Base-by-base conservation (phyloP, 2,797 vertebrate genomes). In the Limosa lapponica region DNA sequence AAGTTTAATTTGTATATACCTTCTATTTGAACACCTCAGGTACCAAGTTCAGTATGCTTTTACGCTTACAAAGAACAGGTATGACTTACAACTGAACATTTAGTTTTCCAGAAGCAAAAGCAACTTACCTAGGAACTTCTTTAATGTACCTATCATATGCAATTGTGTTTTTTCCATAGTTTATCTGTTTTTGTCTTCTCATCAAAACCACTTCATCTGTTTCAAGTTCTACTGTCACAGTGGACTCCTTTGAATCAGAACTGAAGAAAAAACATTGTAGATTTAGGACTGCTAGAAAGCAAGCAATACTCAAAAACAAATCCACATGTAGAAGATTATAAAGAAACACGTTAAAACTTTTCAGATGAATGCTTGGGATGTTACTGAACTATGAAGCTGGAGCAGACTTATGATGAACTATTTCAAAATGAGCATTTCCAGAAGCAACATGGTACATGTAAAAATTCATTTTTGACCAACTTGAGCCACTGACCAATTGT, bases 181-280 rank as follows among this genome's bases (percentile, higher is more conserved):
- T 99, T 71, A 99, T 99, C 97, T 99, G 99, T 87, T 99, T 99
- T 94, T 99, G 99, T 79, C 99, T 98, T 69, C 99, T 98, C 96
- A 99, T 98, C 75, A 99, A 97, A 69, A 99, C 98, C 6, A 97
- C 96, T 79, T 99, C 99, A 17, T 99, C 99, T 0, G 98, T 99
- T 97, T 99, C 99, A 41, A 99, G 97, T 86, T 99, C 99, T 77
- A 95, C 96, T 2, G 97, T 52, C 11, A 95, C 97, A 6, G 97
- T 69, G 14, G 98, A 98, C 57, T 99, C 99, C 96, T 97, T 99
- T 55, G 99, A 99, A 96, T 99, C 99, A 34, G 99, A 99, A 97
- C 99, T 99, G 72, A 75, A 80, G 64, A 67, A 52, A 12, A 81
- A 59, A 30, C 9, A 27, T 6, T 6, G 8, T 7, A 58, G 13